Conservation (phyloP, 1,140 invertebrate genomes). For the Drosophila rhopaloa region DNA sequence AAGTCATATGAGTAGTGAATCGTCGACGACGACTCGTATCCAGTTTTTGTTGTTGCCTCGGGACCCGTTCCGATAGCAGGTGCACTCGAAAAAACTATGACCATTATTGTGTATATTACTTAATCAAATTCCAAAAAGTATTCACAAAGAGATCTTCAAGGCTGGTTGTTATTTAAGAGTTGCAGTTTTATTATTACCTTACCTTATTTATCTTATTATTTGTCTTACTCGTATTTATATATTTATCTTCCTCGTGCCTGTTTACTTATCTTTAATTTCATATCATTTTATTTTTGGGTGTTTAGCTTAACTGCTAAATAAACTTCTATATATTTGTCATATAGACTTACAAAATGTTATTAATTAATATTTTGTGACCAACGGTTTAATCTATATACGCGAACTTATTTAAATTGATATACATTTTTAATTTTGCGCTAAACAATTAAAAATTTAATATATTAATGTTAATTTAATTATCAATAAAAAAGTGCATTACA, state of each 20-base stretch:
- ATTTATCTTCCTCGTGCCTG: background rate
- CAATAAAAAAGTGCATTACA: background rate
- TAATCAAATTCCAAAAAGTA: background rate
- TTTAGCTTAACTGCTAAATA: background rate
- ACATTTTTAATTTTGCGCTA: background rate
- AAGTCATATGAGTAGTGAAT: constrained; percentile 82
- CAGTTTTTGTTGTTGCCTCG: constrained; percentile 48
- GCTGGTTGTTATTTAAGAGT: too few species aligned
- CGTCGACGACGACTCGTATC: constrained; percentile 47
- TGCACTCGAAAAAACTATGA: constrained; percentile 25
- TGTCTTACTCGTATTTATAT: background rate
- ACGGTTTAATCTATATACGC: too few species aligned
- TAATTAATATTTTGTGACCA: too few species aligned
- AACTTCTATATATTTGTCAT: too few species aligned
- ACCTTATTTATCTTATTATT: too few species aligned
- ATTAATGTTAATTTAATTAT: constrained; percentile 19
- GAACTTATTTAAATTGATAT: background rate
- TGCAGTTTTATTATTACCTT: too few species aligned
- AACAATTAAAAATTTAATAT: background rate
- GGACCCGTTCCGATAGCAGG: constrained; percentile 32
- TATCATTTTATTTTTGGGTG: background rate
- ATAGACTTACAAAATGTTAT: too few species aligned
- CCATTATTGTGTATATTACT: background rate
- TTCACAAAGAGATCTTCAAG: background rate
- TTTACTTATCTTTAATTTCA: background rate